phyloP scores from a whole-genome alignment of 1,140 invertebrate species.

The Temnothorax curvispinosus region DNA sequence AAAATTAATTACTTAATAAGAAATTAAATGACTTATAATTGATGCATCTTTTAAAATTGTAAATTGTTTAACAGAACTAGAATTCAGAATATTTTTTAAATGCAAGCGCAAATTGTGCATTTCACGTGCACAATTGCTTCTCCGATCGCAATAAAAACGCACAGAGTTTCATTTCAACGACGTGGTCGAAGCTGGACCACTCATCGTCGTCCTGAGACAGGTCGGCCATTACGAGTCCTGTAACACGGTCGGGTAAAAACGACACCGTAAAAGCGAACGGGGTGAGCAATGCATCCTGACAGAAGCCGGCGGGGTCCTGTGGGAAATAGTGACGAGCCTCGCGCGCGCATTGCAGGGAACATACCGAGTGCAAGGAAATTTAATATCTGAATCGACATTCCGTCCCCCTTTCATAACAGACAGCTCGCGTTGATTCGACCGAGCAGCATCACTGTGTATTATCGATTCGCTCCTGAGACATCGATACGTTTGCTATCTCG shows the following conservation, averaged over 20 bases:
- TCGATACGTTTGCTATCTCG: slow-evolving; percentile 17
- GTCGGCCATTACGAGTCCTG: slow-evolving; percentile 28
- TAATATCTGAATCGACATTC: slow-evolving; percentile 73
- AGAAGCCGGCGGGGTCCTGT: slow-evolving; percentile 45
- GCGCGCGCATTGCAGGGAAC: slow-evolving; percentile 14
- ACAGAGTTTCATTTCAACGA: slow-evolving; percentile 4
- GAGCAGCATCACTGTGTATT: background rate
- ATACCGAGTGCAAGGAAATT: slow-evolving; percentile 62
- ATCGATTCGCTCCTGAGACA: slow-evolving; percentile 20
- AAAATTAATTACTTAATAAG: background rate
- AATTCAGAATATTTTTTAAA: background rate
- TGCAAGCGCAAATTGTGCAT: background rate
- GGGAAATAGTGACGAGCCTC: slow-evolving; percentile 62
- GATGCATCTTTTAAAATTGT: background rate
- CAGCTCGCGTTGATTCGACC: background rate
- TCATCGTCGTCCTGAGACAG: slow-evolving; percentile 32
- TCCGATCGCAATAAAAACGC: slow-evolving; percentile 7
- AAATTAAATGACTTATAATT: background rate
- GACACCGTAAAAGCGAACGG: slow-evolving; percentile 3
- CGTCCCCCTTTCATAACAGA: background rate
- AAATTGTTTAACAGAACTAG: background rate
- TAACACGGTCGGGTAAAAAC: slow-evolving; percentile 39
- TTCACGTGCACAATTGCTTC: background rate
- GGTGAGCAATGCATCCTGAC: slow-evolving; percentile 28
- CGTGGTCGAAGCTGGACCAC: background rate